phyloP scores from a whole-genome alignment of 2,113 vertebrate genomes.

The Cebus imitator region DNA sequence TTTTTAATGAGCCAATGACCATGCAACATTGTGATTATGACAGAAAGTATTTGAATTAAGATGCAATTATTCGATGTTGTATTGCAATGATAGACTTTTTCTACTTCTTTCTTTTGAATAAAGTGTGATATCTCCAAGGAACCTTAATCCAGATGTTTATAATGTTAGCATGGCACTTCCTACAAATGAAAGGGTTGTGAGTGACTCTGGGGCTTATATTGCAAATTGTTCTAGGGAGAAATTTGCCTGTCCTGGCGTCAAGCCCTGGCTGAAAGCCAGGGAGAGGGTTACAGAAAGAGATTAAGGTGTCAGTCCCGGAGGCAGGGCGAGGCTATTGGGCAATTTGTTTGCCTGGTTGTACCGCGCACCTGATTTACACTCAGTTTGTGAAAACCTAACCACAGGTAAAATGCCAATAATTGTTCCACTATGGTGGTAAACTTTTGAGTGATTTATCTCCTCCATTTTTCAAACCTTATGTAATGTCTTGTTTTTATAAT shows the following conservation, averaged over 20 bases:
- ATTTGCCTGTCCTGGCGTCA: constrained; percentile 26
- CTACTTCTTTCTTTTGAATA: neutral
- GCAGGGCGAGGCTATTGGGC: neutral
- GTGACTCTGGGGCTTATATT: constrained; percentile 21
- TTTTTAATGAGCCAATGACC: neutral
- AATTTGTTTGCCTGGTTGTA: neutral
- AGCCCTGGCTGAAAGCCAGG: constrained; percentile 37
- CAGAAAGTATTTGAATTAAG: neutral
- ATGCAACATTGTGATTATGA: neutral
- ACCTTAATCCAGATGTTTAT: constrained; percentile 1
- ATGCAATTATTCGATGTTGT: neutral
- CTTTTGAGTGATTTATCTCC: neutral
- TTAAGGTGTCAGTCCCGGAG: neutral
- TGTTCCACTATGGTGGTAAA: neutral
- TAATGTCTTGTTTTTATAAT: neutral
- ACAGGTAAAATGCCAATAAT: neutral
- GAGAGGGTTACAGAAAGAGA: neutral
- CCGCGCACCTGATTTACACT: neutral
- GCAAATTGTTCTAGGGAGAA: constrained; percentile 48
- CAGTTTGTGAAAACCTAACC: neutral
- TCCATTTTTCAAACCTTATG: neutral
- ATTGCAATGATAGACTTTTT: neutral
- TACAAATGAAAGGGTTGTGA: neutral
- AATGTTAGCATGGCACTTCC: neutral
- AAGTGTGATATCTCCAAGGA: neutral